Evolutionary conservation across 1,140 invertebrate genomes (phyloP).

Genomic region (Bombus pascuorum): DNA sequence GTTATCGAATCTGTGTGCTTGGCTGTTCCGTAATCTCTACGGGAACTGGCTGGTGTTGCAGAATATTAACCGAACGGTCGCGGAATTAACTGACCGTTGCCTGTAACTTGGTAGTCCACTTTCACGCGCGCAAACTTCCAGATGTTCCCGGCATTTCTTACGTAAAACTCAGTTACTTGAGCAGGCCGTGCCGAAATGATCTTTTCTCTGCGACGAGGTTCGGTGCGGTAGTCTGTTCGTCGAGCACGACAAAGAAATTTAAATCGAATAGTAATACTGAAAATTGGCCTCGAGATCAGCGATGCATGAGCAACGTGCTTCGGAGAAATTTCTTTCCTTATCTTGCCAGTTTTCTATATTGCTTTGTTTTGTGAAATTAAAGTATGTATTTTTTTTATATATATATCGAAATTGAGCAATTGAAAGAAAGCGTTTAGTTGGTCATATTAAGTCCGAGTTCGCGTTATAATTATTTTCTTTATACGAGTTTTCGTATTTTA

Average conservation of each 20-base stretch:
- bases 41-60: constrained; percentile 59
- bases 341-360: not conserved
- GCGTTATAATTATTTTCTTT: not conserved
- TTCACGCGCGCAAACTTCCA: constrained; percentile 77
- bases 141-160: constrained; percentile 75
- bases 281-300: constrained; percentile 18
- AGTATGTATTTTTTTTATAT: not conserved
- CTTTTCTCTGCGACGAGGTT: constrained; percentile 21
- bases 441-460: not conserved
- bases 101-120: constrained; percentile 73
- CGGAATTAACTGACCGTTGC: constrained; percentile 78
- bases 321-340: constrained; percentile 2
- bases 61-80: constrained; percentile 73
- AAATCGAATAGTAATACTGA: constrained; percentile 33
- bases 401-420: not conserved
- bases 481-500: not conserved
- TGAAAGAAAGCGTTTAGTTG: not conserved
- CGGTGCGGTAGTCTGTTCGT: not conserved
- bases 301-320: not conserved
- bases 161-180: constrained; percentile 68
- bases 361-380: not conserved
- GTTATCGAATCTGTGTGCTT: too few relatives aligned
- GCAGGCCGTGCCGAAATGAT: constrained; percentile 42
- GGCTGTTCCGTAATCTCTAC: constrained; percentile 33
- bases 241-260: not conserved